Evolutionary conservation across 2,113 vertebrate species (phyloP).

Genomic region (Zosterops hypoxanthus): DNA sequence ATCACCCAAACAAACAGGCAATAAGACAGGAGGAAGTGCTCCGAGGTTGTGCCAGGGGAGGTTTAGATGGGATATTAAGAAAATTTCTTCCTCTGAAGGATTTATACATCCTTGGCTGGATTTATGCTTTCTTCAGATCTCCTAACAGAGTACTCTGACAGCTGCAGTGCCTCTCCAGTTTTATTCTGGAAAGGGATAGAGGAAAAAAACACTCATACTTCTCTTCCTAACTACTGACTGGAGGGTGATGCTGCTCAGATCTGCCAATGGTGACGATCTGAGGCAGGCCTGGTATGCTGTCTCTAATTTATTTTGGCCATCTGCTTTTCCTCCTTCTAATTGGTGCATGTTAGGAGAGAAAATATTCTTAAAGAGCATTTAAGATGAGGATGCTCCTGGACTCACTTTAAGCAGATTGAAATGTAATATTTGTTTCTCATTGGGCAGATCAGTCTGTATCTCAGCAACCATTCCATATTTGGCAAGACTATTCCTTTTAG

Average conservation of each 20-base stretch:
- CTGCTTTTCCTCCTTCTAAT: conserved; percentile 54
- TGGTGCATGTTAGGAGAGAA: background rate
- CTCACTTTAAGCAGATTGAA: conserved; percentile 22
- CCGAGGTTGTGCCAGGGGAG: background rate
- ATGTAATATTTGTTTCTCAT: conserved; percentile 3
- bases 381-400: conserved; percentile 4
- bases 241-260: background rate
- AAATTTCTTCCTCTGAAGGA: background rate
- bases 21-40: background rate
- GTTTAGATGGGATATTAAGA: background rate
- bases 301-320: conserved; percentile 61
- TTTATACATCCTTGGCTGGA: background rate
- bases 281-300: background rate
- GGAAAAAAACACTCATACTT: background rate
- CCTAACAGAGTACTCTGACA: background rate
- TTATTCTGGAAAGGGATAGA: background rate
- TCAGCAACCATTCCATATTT: conserved; percentile 2
- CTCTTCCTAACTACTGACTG: conserved; percentile 7
- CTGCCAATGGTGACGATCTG: conserved; percentile 24
- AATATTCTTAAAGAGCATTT: background rate
- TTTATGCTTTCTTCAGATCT: background rate
- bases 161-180: background rate
- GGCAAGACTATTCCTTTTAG: background rate
- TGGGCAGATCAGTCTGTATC: background rate
- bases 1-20: background rate